These are phyloP conservation scores for Prunella himalayana DNA, from an alignment of 2,113 vertebrate species.

Conservation along the genomic window DNA sequence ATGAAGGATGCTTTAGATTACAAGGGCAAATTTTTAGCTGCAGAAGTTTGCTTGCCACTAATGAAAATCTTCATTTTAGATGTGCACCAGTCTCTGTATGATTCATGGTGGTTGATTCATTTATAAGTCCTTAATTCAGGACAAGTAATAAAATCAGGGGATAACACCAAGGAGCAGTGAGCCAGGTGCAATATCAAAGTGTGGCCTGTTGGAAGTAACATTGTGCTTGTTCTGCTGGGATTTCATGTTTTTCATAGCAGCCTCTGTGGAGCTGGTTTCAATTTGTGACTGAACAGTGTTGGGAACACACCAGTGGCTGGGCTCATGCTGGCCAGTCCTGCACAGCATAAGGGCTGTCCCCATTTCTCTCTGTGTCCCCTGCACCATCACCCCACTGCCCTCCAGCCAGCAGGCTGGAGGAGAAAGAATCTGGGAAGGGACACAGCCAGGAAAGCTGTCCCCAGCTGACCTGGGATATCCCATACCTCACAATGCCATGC, in stretches of 20 bases:
- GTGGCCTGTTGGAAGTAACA: neutral
- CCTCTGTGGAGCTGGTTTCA: neutral
- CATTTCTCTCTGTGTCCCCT: neutral
- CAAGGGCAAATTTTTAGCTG: neutral
- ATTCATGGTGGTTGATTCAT: neutral
- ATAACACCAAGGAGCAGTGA: neutral
- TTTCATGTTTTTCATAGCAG: neutral
- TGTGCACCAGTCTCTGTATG: neutral
- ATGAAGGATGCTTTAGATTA: neutral
- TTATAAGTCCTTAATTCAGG: neutral
- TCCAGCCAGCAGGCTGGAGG: neutral
- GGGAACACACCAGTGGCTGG: neutral
- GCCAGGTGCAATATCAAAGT: neutral
- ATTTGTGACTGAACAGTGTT: neutral
- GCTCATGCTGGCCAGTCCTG: neutral
- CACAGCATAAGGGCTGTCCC: neutral
- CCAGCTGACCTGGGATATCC: neutral
- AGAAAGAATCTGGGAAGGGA: neutral
- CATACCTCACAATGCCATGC: neutral
- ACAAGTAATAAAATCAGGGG: neutral
- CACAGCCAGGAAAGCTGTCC: neutral
- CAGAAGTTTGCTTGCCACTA: neutral
- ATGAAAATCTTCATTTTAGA: neutral
- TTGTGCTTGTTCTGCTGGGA: neutral
- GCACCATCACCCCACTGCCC: neutral